Evolutionary conservation across 2,113 vertebrate genomes (phyloP), one percentile per base, ranked within the genome.

Genomic region (Glaucomys volans): DNA sequence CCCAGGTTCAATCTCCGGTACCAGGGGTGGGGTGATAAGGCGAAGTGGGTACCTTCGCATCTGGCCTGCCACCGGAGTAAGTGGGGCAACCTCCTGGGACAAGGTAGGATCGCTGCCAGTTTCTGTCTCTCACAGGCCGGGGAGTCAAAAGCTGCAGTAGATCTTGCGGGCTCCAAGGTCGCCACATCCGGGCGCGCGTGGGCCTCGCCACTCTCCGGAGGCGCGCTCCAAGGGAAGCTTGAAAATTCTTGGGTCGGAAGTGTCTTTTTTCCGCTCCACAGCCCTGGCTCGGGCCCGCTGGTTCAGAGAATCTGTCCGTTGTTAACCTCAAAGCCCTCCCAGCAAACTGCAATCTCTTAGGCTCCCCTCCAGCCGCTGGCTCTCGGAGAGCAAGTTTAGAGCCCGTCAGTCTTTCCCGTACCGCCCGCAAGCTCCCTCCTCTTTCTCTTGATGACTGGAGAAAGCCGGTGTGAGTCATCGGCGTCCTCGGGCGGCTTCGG

Each of bases 21-120:
- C 59, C 24, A 9, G 59, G 24, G 8, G 24, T 62, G 59, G 59
- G 59, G 59, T 24, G 24, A 62, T 4, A 28, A 62, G 24, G 59
- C 11, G 47, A 69, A 40, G 24, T 14, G 17, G 37, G 10, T 30
- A 14, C 76, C 62, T 40, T 54, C 47, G 62, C 28, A 2, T 28
- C 52, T 7, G n/a, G 62, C 4, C 35, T 1, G 35, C 10, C 59
- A 26, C 20, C 35, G 2, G 16, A 5, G 0, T 10, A 2, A 13
- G 7, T 6, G 1, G 14, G 12, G 40, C 59, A 22, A 44, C 17
- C 8, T 12, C 44, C 1, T 0, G 57, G 59, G 35, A 52, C 76
- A 2, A 5, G 8, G 7, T 26, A 28, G 26, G 4, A 12, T 13
- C 67, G 47, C 14, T 4, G 69, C 22, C 54, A 26, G 57, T 67